Evolutionary conservation across 2,797 vertebrate genomes (phyloP).

Genomic region (Sebastes variabilis): DNA sequence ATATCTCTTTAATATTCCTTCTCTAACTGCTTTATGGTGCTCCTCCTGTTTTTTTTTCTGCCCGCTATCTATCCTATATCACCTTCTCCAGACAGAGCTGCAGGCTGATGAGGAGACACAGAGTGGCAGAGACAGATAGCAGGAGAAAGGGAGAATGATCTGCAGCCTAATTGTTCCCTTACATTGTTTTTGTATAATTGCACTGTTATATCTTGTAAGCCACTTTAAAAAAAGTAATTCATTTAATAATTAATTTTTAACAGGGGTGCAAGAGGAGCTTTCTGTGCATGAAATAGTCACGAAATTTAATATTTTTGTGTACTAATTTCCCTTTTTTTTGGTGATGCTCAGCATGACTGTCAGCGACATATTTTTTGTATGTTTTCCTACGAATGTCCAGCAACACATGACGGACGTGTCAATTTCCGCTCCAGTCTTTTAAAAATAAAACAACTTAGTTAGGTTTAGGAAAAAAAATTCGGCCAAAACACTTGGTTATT

Average conservation of each 20-base stretch:
- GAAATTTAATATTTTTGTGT: too few species aligned
- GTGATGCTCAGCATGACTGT: too few species aligned
- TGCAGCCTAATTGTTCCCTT: constrained; percentile 21
- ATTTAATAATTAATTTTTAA: neutral
- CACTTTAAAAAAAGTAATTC: neutral
- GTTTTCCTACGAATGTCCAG: too few species aligned
- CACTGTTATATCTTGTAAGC: neutral
- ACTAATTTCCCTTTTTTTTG: too few species aligned
- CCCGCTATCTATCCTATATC: constrained; percentile 25
- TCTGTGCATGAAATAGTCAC: too few species aligned
- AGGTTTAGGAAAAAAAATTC: too few species aligned
- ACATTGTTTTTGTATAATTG: constrained; percentile 11
- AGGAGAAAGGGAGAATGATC: constrained; percentile 1
- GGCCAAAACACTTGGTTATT: too few species aligned
- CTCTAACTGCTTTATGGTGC: constrained; percentile 23
- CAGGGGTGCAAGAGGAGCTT: neutral
- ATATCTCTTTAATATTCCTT: constrained; percentile 42
- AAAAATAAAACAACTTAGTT: too few species aligned
- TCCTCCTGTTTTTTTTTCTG: neutral
- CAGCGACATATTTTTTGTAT: fast-evolving
- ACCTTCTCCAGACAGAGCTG: constrained; percentile 23
- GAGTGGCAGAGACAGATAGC: constrained; percentile 12
- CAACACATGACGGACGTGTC: too few species aligned
- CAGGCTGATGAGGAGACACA: constrained; percentile 6
- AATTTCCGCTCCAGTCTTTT: too few species aligned